Percentiles rank a stretch among this genome's conserved stretches.
phyloP scores from a whole-genome alignment of 1,140 invertebrate species.

The Aporrectodea caliginosa region DNA sequence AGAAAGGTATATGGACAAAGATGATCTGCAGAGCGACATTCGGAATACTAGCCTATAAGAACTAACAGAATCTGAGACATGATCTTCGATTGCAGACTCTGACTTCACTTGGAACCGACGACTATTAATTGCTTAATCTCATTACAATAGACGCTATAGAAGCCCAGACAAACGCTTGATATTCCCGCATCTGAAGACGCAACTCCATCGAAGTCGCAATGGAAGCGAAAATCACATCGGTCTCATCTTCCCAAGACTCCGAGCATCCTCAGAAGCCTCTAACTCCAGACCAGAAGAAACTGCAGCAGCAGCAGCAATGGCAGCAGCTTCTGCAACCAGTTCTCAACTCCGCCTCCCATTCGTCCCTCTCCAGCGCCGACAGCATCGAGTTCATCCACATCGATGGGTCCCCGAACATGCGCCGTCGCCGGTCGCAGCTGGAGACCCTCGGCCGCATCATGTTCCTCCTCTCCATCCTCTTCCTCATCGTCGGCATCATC shows the following conservation, averaged over 20 bases:
- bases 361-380: constrained; percentile 4
- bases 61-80: too few species aligned
- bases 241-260: not conserved
- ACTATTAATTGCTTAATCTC: too few species aligned
- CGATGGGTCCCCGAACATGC: not conserved
- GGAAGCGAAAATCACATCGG: not conserved
- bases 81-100: too few species aligned
- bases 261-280: not conserved
- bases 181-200: too few species aligned
- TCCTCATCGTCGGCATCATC: constrained; percentile 28
- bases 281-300: not conserved
- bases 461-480: constrained; percentile 20
- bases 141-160: too few species aligned
- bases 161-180: too few species aligned
- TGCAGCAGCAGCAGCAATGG: not conserved
- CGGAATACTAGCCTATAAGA: too few species aligned
- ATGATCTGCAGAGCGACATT: too few species aligned
- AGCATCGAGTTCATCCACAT: constrained; percentile 17
- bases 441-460: constrained; percentile 23
- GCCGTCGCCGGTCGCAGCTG: constrained; percentile 25
- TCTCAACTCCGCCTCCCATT: not conserved
- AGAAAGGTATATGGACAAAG: too few species aligned
- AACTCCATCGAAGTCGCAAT: not conserved
- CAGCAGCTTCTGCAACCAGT: not conserved
- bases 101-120: too few species aligned